Conservation (phyloP, 2,113 vertebrate genomes). For the Ceratotherium simum region DNA sequence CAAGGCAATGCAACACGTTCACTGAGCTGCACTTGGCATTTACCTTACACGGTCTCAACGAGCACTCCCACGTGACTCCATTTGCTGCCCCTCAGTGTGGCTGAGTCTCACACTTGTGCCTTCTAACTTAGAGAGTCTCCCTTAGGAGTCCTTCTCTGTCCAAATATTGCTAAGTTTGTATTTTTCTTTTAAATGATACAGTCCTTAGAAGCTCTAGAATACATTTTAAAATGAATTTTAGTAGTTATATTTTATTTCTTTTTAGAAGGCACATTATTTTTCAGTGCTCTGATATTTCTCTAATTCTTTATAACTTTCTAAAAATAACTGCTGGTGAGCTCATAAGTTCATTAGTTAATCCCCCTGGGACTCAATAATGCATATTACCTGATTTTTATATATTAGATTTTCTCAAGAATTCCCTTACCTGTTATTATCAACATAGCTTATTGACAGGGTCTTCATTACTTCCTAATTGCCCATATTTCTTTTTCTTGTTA, state of each 20-base stretch:
- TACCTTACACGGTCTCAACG: not conserved
- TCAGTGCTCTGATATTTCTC: slow-evolving; percentile 73
- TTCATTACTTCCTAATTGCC: slow-evolving; percentile 79
- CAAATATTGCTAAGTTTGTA: not conserved
- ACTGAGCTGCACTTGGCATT: not conserved
- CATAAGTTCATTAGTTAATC: slow-evolving; percentile 86
- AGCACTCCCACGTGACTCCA: no score
- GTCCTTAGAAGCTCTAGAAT: slow-evolving; percentile 41
- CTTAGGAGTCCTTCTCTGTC: not conserved
- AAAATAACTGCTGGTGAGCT: slow-evolving; percentile 85
- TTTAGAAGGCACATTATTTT: slow-evolving; percentile 75
- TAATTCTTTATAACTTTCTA: slow-evolving; percentile 83
- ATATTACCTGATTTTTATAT: slow-evolving; percentile 84
- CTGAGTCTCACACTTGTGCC: not conserved
- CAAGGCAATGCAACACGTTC: not conserved
- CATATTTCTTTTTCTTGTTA: slow-evolving; percentile 77
- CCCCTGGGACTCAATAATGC: slow-evolving; percentile 75
- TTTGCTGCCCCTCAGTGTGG: not conserved
- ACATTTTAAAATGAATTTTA: slow-evolving; percentile 67
- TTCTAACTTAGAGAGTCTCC: not conserved
- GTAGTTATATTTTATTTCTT: slow-evolving; percentile 68
- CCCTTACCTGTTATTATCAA: slow-evolving; percentile 81
- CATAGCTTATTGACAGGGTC: slow-evolving; percentile 78
- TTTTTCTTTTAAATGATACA: slow-evolving; percentile 45
- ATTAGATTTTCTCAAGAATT: slow-evolving; percentile 85